Base-by-base conservation (phyloP, 2,888 invertebrate genomes). In the Anaspis maculata region DNA sequence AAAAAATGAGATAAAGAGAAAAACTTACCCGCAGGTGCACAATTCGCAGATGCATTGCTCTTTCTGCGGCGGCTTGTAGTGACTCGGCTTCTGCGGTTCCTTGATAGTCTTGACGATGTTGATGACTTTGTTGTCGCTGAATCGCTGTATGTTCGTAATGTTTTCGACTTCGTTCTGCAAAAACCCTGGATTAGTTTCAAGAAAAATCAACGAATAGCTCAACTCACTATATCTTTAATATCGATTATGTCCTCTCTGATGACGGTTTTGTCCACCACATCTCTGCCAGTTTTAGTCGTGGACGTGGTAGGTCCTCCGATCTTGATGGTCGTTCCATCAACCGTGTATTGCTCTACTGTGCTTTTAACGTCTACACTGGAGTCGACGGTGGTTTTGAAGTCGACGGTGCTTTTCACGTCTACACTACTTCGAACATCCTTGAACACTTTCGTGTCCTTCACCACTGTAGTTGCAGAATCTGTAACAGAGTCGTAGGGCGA, bases 21-120 rank as follows among this genome's bases (percentile, higher is more conserved):
- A 10, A 29, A 76, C 85, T 80, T 67, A 89, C 89, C 89, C 89
- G 69, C 89, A 89, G 56, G 87, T 89, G 64, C 89, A 89, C 43
- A 89, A 79, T 69, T 89, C 87, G 61, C 89, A 89, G 55, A 89
- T 86, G 63, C 89, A 89, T 64, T 85, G 83, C 57, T 88, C 88
- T 59, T 81, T 83, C 45, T 69, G 57, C 5, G 64, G 63, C 2
- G 68, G 66, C 48, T 67, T 64, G 24, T 62, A 58, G 34, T 62
- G 47, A 25, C 61, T 62, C 30, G 64, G 53, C 27, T 64, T 53
- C 30, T 64, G 56, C 2, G 56, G 50, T 33, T 66, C 64, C 44
- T 59, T 64, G 12, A 66, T 58, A 2, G 59, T 59, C 46, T 66
- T 64, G 33, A 57, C 61, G 33, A 68, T 67, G 44, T 70, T 67